Conservation (phyloP, 2,797 vertebrate species). For the Urosaurus nigricauda region DNA sequence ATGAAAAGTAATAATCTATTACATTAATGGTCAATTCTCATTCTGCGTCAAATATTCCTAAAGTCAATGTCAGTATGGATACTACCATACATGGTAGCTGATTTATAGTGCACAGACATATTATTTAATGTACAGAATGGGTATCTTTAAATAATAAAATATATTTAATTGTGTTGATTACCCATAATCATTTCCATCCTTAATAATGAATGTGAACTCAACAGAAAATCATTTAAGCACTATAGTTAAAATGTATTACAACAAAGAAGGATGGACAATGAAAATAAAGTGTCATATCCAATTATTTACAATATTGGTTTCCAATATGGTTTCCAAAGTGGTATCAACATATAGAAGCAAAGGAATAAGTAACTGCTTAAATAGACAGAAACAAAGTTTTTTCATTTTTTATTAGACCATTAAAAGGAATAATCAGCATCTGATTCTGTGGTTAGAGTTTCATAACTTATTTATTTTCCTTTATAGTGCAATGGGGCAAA, state of each 20-base stretch:
- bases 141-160: constrained; percentile 71
- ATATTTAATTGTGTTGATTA: constrained; percentile 74
- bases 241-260: constrained; percentile 57
- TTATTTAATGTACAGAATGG: constrained; percentile 77
- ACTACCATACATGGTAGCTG: constrained; percentile 78
- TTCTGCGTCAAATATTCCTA: constrained; percentile 72
- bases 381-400: not conserved
- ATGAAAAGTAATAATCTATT: constrained; percentile 69
- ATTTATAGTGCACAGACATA: constrained; percentile 72
- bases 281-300: constrained; percentile 45
- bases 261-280: constrained; percentile 33
- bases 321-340: not conserved
- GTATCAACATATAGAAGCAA: not conserved
- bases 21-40: constrained; percentile 71
- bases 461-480: not conserved
- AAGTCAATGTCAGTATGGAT: constrained; percentile 79
- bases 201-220: constrained; percentile 75
- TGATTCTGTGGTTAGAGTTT: not conserved
- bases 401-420: not conserved
- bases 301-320: not conserved
- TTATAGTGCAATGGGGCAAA: constrained; percentile 32
- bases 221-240: constrained; percentile 76
- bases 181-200: constrained; percentile 78
- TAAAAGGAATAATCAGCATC: not conserved
- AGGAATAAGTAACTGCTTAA: not conserved